Conservation (phyloP, 2,888 invertebrate genomes). For the Falcaria lacertinaria region DNA sequence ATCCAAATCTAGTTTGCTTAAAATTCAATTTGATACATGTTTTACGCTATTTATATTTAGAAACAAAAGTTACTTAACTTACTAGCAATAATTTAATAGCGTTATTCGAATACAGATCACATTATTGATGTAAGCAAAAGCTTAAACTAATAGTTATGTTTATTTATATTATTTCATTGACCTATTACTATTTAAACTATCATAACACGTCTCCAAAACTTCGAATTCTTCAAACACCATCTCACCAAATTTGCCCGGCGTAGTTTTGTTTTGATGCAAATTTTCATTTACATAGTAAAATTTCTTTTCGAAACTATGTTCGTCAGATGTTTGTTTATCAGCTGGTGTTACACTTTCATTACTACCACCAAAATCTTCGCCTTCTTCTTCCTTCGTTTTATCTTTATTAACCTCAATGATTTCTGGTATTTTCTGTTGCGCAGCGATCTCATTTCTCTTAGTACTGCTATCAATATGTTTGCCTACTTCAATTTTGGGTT, state of each 20-base stretch:
- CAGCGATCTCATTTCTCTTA: slow-evolving; percentile 21
- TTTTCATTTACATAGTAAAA: slow-evolving; percentile 82
- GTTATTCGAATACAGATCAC: slow-evolving; percentile 72
- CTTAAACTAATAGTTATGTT: slow-evolving; percentile 36
- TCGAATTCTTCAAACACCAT: slow-evolving; percentile 93
- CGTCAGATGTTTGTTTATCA: slow-evolving; percentile 43
- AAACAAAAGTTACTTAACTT: slow-evolving; percentile 43
- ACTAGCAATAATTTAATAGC: slow-evolving; percentile 73
- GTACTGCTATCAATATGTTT: slow-evolving; percentile 18
- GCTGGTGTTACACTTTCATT: slow-evolving; percentile 25
- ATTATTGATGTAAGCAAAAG: slow-evolving; percentile 53
- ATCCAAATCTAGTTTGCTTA: slow-evolving; percentile 28
- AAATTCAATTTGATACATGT: slow-evolving; percentile 45
- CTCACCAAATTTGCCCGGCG: slow-evolving; percentile 84
- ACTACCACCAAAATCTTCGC: slow-evolving; percentile 29
- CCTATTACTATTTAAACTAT: slow-evolving; percentile 80
- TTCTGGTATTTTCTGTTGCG: slow-evolving; percentile 22
- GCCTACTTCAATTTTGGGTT: slow-evolving; percentile 27
- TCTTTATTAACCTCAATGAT: slow-evolving; percentile 40
- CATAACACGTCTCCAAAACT: slow-evolving; percentile 82
- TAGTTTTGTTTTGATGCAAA: slow-evolving; percentile 74
- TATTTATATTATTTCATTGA: slow-evolving; percentile 57
- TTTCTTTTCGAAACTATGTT: slow-evolving; percentile 75
- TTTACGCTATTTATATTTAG: slow-evolving; percentile 52
- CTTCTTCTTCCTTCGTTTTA: slow-evolving; percentile 21